Conservation (phyloP, 2,888 invertebrate genomes). For the Yponomeuta sedellus region DNA sequence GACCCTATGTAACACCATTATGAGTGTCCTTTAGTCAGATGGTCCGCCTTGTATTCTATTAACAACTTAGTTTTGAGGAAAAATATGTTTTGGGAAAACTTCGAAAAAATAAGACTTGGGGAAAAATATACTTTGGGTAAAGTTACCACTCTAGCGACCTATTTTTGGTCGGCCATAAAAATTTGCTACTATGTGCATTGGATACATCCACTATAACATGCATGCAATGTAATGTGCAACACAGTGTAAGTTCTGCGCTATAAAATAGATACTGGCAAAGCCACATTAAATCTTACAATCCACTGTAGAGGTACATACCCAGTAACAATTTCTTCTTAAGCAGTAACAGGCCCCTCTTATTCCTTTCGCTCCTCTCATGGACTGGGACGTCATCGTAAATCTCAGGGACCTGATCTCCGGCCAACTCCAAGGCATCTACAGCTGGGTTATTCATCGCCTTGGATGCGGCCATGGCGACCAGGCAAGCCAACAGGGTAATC, state of each 20-base stretch:
- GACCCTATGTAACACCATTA: neutral
- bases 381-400: constrained; percentile 41
- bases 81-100: neutral
- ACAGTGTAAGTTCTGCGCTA: no score
- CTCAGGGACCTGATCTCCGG: constrained; percentile 32
- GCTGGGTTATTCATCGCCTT: constrained; percentile 29
- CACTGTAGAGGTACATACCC: constrained; percentile 42
- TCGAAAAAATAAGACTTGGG: no score
- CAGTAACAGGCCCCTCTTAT: constrained; percentile 58
- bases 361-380: constrained; percentile 53
- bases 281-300: neutral
- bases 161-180: neutral
- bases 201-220: no score
- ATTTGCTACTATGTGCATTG: no score
- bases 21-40: neutral
- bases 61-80: neutral
- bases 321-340: constrained; percentile 66
- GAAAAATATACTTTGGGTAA: no score
- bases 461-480: constrained; percentile 51
- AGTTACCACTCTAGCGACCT: neutral
- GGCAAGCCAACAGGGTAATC: constrained; percentile 55
- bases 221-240: no score
- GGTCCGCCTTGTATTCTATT: neutral
- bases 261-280: no score
- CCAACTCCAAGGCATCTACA: constrained; percentile 20